Evolutionary conservation across 2,888 invertebrate genomes (phyloP), one percentile per base, ranked within the genome.

Genomic region (Clostera curtula): DNA sequence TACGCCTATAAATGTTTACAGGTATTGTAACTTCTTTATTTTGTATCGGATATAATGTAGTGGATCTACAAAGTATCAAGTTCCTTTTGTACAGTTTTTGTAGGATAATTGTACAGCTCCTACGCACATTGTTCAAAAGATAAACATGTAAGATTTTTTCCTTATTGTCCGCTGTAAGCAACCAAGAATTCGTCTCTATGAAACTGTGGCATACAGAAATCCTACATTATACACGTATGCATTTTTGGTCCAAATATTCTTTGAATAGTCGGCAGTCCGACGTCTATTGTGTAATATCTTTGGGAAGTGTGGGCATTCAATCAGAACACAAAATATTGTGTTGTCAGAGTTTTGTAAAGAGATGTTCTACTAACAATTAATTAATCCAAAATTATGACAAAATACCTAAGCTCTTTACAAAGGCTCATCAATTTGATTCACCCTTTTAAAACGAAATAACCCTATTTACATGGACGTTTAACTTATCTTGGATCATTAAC

Each of bases 71-170:
- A 39, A 66, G 51, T 56, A 70, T 63, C 63, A 70, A 66, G 34
- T 51, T 8, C 15, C n/a, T 36, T 45, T 10, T 3, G 19, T 26
- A 11, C 19, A 15, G 28, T 9, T 23, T 27, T n/a, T 34, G 46
- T 42, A 40, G 29, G 46, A 57, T 52, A 50, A 54, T 52, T 51
- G 53, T 55, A 56, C 57, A 47, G 56, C 66, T 67, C 70, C 71
- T 71, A 71, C 64, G 67, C 66, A 66, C 57, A 64, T 67, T 69
- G 63, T 68, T 66, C 56, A 47, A 57, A 67, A 68, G 45, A 65
- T 70, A 73, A 75, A 76, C 68, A 75, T 57, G 57, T 61, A 58
- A 61, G 65, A 67, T 63, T 66, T 59, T 63, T 54, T 64, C 66
- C 60, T 58, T 64, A 64, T 69, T 69, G 65, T 67, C 56, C 56